phyloP scores from a whole-genome alignment of 2,888 invertebrate genomes.

The Tachina fera region DNA sequence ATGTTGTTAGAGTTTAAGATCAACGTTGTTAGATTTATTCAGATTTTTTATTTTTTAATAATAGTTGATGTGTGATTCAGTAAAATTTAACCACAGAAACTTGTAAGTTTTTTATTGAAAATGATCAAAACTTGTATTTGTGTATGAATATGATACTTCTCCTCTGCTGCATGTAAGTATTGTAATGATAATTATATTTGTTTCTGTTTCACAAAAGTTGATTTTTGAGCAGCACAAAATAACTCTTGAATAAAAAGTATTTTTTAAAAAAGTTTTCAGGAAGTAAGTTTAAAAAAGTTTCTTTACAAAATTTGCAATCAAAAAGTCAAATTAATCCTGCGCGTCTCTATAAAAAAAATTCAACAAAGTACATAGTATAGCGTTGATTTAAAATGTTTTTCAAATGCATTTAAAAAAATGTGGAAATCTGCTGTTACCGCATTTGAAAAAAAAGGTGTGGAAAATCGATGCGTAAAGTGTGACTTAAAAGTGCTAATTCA shows the following conservation, averaged over 20 bases:
- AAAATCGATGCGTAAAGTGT: no score
- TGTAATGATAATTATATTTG: not conserved
- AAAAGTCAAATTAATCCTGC: no score
- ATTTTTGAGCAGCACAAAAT: not conserved
- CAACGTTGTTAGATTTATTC: slow-evolving; percentile 42
- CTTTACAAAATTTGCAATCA: no score
- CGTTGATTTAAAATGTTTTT: no score
- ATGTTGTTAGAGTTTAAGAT: slow-evolving; percentile 39
- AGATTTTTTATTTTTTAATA: slow-evolving; percentile 39
- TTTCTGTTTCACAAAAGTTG: not conserved
- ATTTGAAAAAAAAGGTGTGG: no score
- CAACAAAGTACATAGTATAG: no score
- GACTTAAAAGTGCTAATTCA: no score
- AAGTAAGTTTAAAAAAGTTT: not conserved
- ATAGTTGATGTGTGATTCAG: not conserved
- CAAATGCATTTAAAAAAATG: no score
- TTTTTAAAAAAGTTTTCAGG: not conserved
- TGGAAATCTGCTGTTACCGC: no score
- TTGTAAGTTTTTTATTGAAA: not conserved
- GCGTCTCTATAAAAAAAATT: no score
- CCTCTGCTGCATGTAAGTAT: no score
- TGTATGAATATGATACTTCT: not conserved
- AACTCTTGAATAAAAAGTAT: not conserved
- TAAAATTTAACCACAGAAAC: not conserved
- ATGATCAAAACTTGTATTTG: not conserved